phyloP scores from a whole-genome alignment of 2,797 vertebrate species.

The Thalassophryne amazonica region DNA sequence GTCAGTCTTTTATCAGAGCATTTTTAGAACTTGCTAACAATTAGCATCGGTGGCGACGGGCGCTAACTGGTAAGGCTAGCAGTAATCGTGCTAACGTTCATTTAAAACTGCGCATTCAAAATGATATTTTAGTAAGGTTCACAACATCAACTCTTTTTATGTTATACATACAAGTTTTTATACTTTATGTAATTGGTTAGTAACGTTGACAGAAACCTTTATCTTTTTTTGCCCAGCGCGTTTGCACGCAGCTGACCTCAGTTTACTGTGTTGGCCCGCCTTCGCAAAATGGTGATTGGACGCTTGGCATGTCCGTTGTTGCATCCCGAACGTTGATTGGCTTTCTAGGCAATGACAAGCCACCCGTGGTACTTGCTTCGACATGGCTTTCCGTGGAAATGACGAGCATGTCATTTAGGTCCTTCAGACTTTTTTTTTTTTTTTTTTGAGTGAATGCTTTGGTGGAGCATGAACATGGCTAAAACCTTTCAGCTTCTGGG shows the following conservation, averaged over 20 bases:
- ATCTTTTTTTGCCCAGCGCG: conserved; percentile 74
- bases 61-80: conserved; percentile 44
- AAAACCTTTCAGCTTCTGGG: too few relatives aligned
- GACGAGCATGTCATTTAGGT: too few relatives aligned
- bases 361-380: conserved; percentile 69
- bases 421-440: too few relatives aligned
- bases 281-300: conserved; percentile 55
- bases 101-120: conserved; percentile 73
- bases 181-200: neutral
- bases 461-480: too few relatives aligned
- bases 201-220: conserved; percentile 57
- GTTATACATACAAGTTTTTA: neutral
- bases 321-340: conserved; percentile 60
- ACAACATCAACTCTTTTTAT: neutral
- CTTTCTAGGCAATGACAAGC: conserved; percentile 65
- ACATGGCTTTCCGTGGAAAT: conserved; percentile 75
- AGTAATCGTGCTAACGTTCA: conserved; percentile 58
- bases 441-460: too few relatives aligned
- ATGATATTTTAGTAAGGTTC: conserved; percentile 15
- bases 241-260: conserved; percentile 70
- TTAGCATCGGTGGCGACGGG: conserved; percentile 46
- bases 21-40: conserved; percentile 33
- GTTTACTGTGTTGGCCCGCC: conserved; percentile 67
- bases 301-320: conserved; percentile 44
- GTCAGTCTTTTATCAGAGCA: conserved; percentile 6